Base-by-base conservation (phyloP, 1,140 invertebrate species). In the Hirudo medicinalis region DNA sequence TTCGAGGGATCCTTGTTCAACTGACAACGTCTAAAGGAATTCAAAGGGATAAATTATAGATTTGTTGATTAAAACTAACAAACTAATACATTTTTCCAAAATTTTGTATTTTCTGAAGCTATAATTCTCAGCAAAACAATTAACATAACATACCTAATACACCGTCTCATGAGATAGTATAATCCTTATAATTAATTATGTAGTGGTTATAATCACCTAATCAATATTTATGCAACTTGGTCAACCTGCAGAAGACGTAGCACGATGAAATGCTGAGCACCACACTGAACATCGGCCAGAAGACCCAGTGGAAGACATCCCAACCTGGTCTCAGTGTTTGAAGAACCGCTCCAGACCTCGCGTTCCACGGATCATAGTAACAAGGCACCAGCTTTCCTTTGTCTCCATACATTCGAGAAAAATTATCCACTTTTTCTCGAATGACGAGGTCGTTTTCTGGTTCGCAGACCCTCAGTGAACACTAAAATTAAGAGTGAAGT, bases 261-360 rank as follows among this genome's bases (percentile, higher is more conserved):
- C 67, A 68, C 22, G 40, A 29, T 29, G 22, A 29, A n/a, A 68
- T 29, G 29, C 67, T 40, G 20, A 68, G 67, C 29, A 40, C 32
- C 67, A 68, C 29, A n/a, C 29, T 36, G 67, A 68, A n/a, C 29
- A 40, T 40, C 2, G 67, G 67, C 67, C 67, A 68, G 67, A 68
- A 68, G 27, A 68, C 29, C 29, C 29, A 68, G 29, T 68, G 67
- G 67, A 68, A 68, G 67, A 68, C 67, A n/a, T 68, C 25, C 67
- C 67, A 68, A 11, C 67, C 67, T 11, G 67, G 67, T 22, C 29
- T 68, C 5, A 40, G 15, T 8, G 67, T 40, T 36, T 68, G 4
- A 2, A 68, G 25, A 9, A 68, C 67, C 22, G 67, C 67, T 5
- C 67, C 67, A 36, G 27, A 27, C 67, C 67, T 29, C 5, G 32